Percentiles rank a stretch among this genome's conserved stretches.
Conservation (phyloP, 2,797 vertebrate species). For the Acanthornis magna region DNA sequence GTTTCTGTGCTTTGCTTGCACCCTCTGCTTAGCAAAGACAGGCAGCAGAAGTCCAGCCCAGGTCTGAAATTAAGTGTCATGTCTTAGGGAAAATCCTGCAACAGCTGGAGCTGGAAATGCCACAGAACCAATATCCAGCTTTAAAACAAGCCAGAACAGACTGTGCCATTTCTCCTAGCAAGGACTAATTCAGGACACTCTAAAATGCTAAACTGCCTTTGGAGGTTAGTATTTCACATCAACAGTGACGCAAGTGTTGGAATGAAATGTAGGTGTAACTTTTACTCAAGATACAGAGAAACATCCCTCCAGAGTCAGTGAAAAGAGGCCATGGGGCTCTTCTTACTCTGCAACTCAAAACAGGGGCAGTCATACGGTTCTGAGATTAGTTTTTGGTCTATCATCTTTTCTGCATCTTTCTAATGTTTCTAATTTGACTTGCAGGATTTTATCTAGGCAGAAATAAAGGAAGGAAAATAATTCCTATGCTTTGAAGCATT, state of each 20-base stretch:
- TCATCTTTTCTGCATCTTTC: neutral
- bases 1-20: neutral
- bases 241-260: neutral
- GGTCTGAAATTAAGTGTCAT: neutral
- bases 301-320: neutral
- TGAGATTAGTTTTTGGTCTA: neutral
- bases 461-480: neutral
- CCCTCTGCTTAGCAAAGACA: neutral
- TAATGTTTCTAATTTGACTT: neutral
- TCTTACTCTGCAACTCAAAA: neutral
- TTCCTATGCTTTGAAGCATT: neutral
- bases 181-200: neutral
- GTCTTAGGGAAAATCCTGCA: neutral
- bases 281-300: neutral
- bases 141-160: neutral
- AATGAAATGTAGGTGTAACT: neutral
- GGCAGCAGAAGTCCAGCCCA: neutral
- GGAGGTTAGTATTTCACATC: neutral
- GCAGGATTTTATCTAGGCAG: neutral
- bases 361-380: neutral
- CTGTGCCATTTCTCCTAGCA: neutral
- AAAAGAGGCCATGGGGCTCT: neutral
- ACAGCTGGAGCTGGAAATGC: neutral
- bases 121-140: neutral
- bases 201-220: neutral